Conservation (phyloP, 2,888 invertebrate species). For the Melanophora roralis region DNA sequence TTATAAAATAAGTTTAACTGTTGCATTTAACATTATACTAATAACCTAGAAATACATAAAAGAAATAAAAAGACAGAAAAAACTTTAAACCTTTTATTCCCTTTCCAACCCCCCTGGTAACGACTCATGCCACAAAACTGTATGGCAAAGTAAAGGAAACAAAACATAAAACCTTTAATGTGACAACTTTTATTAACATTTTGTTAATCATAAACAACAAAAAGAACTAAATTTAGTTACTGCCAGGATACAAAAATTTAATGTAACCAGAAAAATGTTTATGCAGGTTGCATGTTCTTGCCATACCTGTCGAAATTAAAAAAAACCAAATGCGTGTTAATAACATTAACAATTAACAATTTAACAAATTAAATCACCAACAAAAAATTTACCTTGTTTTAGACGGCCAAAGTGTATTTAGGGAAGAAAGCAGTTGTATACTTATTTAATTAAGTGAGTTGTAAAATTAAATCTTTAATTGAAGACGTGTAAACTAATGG, state of each 20-base stretch:
- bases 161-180: conserved; percentile 28
- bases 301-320: no score
- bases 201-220: background rate
- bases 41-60: background rate
- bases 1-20: conserved; percentile 42
- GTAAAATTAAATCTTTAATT: background rate
- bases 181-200: conserved; percentile 33
- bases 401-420: background rate
- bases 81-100: background rate
- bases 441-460: no score
- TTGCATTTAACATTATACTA: conserved; percentile 26
- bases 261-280: background rate
- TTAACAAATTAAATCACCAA: background rate
- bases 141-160: background rate
- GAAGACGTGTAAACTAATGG: background rate
- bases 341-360: conserved; percentile 4
- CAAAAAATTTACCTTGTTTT: background rate
- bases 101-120: background rate
- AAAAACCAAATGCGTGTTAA: conserved; percentile 10
- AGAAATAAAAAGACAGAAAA: background rate
- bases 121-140: background rate
- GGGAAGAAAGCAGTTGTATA: background rate
- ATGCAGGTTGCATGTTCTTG: background rate
- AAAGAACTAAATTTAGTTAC: background rate
- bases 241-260: conserved; percentile 1